Evolutionary conservation across 2,113 vertebrate genomes (phyloP).

Genomic region (Solenodon paradoxus): DNA sequence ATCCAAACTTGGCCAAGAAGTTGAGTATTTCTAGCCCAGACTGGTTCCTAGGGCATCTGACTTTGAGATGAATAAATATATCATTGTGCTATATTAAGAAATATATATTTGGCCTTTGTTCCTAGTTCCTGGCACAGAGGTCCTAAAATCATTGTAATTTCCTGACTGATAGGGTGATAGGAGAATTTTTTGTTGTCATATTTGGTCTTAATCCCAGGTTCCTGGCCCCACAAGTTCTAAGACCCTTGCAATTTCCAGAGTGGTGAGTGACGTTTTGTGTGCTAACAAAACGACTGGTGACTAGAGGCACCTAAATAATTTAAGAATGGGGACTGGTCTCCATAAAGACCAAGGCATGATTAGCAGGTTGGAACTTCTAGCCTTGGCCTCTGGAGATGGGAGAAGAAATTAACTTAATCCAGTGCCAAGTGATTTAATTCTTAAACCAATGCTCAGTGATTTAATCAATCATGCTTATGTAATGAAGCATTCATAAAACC

Average conservation of each 20-base stretch:
- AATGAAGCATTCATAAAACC: background rate
- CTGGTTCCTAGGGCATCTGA: background rate
- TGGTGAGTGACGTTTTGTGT: background rate
- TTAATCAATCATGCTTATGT: background rate
- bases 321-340: background rate
- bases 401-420: no score
- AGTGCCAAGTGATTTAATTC: no score
- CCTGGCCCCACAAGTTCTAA: background rate
- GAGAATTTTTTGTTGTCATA: background rate
- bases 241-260: background rate
- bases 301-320: background rate
- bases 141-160: background rate
- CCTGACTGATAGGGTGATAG: background rate
- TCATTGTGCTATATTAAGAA: background rate
- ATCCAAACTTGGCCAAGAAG: background rate
- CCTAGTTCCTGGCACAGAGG: background rate
- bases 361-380: no score
- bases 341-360: background rate
- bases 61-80: background rate
- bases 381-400: background rate
- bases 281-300: background rate
- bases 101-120: background rate
- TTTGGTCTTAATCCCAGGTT: background rate
- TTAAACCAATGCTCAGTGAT: no score
- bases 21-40: background rate